A percentile compares a stretch with the other conserved stretches of the same genome.
phyloP scores from a whole-genome alignment of 2,113 vertebrate genomes.

The Tylochromis polylepis region DNA sequence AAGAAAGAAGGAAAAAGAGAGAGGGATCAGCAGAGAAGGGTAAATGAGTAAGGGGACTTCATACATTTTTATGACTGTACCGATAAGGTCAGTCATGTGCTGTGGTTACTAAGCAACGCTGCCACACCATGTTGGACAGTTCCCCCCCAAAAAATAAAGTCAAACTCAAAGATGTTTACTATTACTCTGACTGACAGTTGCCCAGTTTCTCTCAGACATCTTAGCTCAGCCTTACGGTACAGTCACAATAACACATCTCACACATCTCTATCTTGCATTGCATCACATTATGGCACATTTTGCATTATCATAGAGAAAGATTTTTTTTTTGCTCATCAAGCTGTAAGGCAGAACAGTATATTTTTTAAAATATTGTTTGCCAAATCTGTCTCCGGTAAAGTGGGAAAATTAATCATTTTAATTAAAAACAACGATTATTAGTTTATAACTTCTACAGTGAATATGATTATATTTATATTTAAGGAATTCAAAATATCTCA shows the following conservation, averaged over 20 bases:
- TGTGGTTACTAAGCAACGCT: constrained; percentile 77
- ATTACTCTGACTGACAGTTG: constrained; percentile 15
- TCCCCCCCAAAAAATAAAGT: constrained; percentile 44
- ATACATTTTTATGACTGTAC: constrained; percentile 77
- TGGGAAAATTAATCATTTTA: neutral
- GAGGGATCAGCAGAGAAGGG: neutral
- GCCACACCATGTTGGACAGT: constrained; percentile 66
- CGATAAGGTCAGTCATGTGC: constrained; percentile 76
- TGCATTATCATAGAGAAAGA: neutral
- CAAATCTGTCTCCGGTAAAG: neutral
- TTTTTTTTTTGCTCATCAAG: neutral
- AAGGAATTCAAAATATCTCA: neutral
- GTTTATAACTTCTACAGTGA: neutral
- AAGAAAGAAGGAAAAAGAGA: neutral
- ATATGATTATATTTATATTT: neutral
- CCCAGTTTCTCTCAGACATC: neutral
- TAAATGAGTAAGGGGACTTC: constrained; percentile 72
- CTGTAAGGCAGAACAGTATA: neutral
- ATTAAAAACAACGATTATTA: neutral
- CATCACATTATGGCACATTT: neutral
- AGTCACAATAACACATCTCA: neutral
- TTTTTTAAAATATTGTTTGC: rapidly evolving
- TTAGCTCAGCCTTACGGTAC: neutral
- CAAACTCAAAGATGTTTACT: constrained; percentile 59
- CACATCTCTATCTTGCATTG: neutral